Conservation (phyloP, 2,797 vertebrate genomes). For the Pseudocheirus occidentalis region DNA sequence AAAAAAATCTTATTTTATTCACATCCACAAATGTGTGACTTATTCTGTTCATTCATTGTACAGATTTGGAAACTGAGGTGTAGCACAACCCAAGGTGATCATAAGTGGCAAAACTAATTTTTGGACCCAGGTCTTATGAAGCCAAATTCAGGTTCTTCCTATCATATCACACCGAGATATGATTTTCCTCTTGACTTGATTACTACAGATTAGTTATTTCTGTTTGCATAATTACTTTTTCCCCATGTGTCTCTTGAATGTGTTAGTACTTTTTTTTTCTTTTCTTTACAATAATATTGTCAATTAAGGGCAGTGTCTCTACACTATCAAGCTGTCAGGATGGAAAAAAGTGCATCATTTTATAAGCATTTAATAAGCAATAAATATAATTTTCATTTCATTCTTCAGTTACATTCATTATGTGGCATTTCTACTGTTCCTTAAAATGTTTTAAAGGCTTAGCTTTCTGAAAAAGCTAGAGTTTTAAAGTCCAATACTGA, state of each 20-base stretch:
- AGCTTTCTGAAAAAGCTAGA: constrained; percentile 11
- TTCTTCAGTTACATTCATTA: not conserved
- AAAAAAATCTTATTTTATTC: not conserved
- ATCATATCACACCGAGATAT: not conserved
- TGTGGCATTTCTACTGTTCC: not conserved
- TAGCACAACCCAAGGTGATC: not conserved
- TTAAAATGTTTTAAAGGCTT: not conserved
- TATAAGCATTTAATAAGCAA: not conserved
- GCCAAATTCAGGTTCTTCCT: not conserved
- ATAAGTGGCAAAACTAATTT: not conserved
- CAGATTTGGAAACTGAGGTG: not conserved
- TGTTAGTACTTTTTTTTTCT: not conserved
- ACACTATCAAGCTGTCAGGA: not conserved
- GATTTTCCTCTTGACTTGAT: not conserved
- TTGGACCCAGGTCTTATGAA: not conserved
- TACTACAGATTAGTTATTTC: not conserved
- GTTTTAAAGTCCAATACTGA: not conserved
- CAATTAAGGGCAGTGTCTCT: not conserved
- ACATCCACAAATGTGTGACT: not conserved
- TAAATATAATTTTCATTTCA: not conserved
- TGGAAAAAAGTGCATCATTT: not conserved
- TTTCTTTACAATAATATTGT: not conserved
- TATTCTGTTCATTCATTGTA: not conserved
- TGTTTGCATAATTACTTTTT: constrained; percentile 11
- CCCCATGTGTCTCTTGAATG: not conserved